These are phyloP conservation scores for Byasa hedistus DNA, from an alignment of 2,888 invertebrate species.

Conservation along the genomic window DNA sequence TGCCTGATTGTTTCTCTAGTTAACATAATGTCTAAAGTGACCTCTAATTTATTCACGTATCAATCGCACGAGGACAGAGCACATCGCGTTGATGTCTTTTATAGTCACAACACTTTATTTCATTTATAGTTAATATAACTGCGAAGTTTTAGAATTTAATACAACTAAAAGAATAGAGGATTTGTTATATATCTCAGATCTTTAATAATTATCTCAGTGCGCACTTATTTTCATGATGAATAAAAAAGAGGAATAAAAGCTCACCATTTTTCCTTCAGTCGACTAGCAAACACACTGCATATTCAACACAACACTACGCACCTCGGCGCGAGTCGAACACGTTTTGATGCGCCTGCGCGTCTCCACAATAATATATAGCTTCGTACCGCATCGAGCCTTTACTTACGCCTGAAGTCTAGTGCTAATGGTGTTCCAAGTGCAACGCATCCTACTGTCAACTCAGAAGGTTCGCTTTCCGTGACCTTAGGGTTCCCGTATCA, in stretches of 20 bases:
- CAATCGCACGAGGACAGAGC: no score
- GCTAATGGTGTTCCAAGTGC: constrained; percentile 29
- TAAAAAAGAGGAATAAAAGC: constrained; percentile 29
- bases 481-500: neutral
- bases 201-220: no score
- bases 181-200: no score
- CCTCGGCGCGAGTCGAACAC: constrained; percentile 34
- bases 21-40: no score
- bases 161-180: no score
- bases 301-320: constrained; percentile 35
- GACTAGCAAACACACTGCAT: constrained; percentile 42
- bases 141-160: no score
- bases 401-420: constrained; percentile 20
- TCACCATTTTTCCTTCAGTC: constrained; percentile 40
- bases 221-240: no score
- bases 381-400: constrained; percentile 32
- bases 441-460: constrained; percentile 11
- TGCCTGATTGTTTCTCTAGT: no score
- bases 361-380: constrained; percentile 41
- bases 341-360: constrained; percentile 38
- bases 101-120: no score
- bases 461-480: neutral
- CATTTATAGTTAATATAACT: no score
- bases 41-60: no score
- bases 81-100: no score